Base-by-base conservation (phyloP, 2,113 vertebrate species). In the Hypocryptadius cinnamomeus region DNA sequence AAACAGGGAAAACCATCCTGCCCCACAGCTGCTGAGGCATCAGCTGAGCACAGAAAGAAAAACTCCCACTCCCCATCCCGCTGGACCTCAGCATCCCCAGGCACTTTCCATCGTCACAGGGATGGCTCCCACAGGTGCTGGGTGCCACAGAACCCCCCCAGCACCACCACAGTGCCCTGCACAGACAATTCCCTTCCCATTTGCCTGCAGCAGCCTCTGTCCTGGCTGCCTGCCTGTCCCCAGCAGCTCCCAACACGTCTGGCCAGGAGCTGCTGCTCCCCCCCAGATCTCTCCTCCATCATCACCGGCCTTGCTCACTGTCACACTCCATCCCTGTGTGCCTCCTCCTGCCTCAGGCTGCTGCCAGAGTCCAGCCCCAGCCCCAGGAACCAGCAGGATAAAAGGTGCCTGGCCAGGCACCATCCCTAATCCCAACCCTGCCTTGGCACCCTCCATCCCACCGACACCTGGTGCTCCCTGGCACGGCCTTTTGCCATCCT, bases 391-490 rank as follows among this genome's bases (percentile, higher is more conserved):
- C 19, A 17, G 42, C 5, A 5, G 68, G 79, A 56, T 3, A 1
- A 65, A 69, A 60, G n/a, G 12, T 22, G 6, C 40, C 63, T 11
- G 44, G 19, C 9, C 51, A 31, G 30, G 50, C 17, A 72, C 6
- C 59, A 27, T 44, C 44, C 42, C 24, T 18, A 40, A 56, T 31
- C 37, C 63, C 53, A 70, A 2, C 8, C n/a, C 44, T 42, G 64
- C 10, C 2, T 6, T 6, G n/a, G 61, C 17, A 66, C 21, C 7
- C 54, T 15, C 59, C 3, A 0, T 25, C 25, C 48, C 30, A 5
- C 48, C 0, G 0, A 45, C 1, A 0, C 65, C 23, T 2, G 0
- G 11, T 5, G 30, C 30, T 44, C 45, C 50, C 30, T 1, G 0
- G 35, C 17, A 35, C 1, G 10, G 19, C 17, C 10, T 35, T 56